Conservation (phyloP, 2,888 invertebrate genomes). For the Limenitis camilla region DNA sequence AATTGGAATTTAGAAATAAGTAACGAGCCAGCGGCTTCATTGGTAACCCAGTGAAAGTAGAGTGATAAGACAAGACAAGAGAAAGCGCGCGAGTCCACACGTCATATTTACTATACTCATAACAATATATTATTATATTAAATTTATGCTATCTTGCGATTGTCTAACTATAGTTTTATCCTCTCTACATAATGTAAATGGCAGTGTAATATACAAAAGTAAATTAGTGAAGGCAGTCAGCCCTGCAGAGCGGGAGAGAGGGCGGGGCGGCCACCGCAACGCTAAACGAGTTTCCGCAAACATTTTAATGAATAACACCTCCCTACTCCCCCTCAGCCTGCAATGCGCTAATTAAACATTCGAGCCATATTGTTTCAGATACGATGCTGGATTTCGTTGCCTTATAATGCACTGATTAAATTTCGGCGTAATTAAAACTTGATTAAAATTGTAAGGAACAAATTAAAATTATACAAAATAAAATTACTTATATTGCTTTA, state of each 20-base stretch:
- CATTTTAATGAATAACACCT: constrained; percentile 74
- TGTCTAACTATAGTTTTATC: neutral
- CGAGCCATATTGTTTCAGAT: constrained; percentile 69
- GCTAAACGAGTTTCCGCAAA: constrained; percentile 74
- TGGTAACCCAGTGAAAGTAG: neutral
- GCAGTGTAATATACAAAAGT: constrained; percentile 14
- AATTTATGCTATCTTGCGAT: too few relatives aligned
- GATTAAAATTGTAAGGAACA: constrained; percentile 26
- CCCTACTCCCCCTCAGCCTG: constrained; percentile 44
- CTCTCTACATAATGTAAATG: constrained; percentile 1
- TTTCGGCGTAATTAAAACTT: constrained; percentile 29
- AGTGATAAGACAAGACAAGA: too few relatives aligned
- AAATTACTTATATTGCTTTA: too few relatives aligned
- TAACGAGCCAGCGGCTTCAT: neutral
- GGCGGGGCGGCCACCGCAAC: constrained; percentile 59
- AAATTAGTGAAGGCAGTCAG: constrained; percentile 24
- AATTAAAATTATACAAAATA: too few relatives aligned
- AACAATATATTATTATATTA: too few relatives aligned
- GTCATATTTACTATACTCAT: too few relatives aligned
- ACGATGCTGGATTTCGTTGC: constrained; percentile 54
- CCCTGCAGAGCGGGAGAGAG: constrained; percentile 30
- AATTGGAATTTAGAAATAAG: too few relatives aligned
- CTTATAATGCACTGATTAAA: constrained; percentile 37
- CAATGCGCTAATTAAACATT: constrained; percentile 74
- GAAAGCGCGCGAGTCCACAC: too few relatives aligned